A percentile compares a stretch with the other conserved stretches of the same genome.
phyloP scores from a whole-genome alignment of 1,140 invertebrate species.

The Cotesia chilonis region DNA sequence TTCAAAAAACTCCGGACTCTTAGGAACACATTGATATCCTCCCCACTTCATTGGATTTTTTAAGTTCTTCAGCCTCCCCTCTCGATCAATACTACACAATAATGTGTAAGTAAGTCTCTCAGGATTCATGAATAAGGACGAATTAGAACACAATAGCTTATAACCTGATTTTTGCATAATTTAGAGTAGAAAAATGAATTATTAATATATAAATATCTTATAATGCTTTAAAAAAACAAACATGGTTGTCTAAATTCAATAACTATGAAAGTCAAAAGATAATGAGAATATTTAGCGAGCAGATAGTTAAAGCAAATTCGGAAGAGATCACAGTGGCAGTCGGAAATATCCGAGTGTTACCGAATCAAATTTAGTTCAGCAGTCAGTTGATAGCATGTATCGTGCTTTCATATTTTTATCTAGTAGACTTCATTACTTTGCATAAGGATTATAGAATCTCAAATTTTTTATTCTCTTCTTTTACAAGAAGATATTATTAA shows the following conservation, averaged over 20 bases:
- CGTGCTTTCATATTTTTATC: conserved; percentile 2
- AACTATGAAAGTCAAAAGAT: conserved; percentile 61
- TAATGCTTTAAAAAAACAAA: no score
- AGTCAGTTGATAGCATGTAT: conserved; percentile 19
- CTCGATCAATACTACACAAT: conserved; percentile 7
- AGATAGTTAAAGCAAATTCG: conserved; percentile 48
- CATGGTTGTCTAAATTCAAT: conserved; percentile 45
- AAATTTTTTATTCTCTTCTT: no score
- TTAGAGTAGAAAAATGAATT: not conserved
- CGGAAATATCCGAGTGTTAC: conserved; percentile 33
- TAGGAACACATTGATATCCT: not conserved
- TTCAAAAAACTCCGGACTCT: not conserved
- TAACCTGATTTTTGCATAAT: not conserved
- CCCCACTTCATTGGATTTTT: not conserved
- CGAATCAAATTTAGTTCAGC: conserved; percentile 48
- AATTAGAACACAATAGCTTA: not conserved
- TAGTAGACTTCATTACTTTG: not conserved
- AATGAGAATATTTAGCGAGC: conserved; percentile 56
- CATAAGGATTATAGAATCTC: no score
- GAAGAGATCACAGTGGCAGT: conserved; percentile 52
- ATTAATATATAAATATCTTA: conserved; percentile 7
- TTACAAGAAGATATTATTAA: no score
- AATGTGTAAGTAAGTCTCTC: conserved; percentile 1
- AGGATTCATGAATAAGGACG: conserved; percentile 39
- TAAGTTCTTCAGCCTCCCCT: conserved; percentile 1